Evolutionary conservation across 2,888 invertebrate genomes (phyloP), one percentile per base, ranked within the genome.

Genomic region (Stenichneumon culpator): DNA sequence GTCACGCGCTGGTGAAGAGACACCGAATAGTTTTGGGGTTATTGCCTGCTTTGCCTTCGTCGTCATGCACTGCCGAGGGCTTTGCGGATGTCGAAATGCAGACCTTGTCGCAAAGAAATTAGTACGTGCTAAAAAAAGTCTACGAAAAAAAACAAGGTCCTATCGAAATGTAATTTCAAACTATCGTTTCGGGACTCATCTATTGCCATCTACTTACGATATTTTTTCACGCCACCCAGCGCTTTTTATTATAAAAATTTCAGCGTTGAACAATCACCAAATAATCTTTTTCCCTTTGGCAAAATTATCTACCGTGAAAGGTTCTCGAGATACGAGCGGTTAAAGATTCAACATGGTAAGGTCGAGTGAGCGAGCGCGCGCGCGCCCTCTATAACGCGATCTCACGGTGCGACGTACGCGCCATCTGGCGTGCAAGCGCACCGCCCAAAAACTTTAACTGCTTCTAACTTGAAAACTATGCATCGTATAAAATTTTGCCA

Each of bases 1-100:
- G 63, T 63, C 63, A 63, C 63, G 69, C 39, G 63, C 63, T 28
- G 63, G 63, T 63, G 63, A 32, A 63, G 60, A 28, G 28, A 60
- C 28, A 25, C 11, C 25, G 60, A 28, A 60, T 25, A 60, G 63
- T 63, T 63, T 32, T 16, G 63, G 63, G 32, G 32, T 63, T 63
- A 16, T 70, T 50, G 70, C 70, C 60, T n/a, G 39, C 25, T 32
- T 63, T 7, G 50, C 70, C 57, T 14, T 67, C 28, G 22, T 67
- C 11, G 89, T 87, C 88, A 16, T 82, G 86, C 86, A 81, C 89
- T 77, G 63, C 3, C 63, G 63, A 32, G 3, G 63, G 7, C 28
- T 63, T n/a, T 32, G 25, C 63, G 14, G 63, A 1, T 32, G 28
- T 32, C 28, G 63, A 63, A 28, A 28, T 32, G 63, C 63, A 63